Base-by-base conservation (phyloP, 2,888 invertebrate species). In the Scaptomyza polygonia region DNA sequence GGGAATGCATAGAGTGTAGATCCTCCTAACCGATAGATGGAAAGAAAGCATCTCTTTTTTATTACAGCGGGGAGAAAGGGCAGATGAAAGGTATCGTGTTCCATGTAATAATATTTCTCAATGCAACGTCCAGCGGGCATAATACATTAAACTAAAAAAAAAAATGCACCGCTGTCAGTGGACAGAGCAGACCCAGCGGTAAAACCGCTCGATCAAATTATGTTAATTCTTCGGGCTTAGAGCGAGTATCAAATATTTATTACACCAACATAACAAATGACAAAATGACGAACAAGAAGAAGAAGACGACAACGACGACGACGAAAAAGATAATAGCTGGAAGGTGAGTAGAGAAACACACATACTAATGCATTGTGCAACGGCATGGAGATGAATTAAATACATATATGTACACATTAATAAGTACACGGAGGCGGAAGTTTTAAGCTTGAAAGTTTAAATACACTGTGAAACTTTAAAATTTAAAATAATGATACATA, bases 141-240 rank as follows among this genome's bases (percentile, higher is more conserved):
- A 82, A 39, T 39, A 39, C 34, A 36, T 14, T 14, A 34, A 34
- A 34, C 5, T 7, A 34, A 34, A 3, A 29, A 1, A 29, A 81
- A 72, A 86, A 82, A 79, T 75, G 70, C 71, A 57, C 56, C 67
- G 73, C 77, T 86, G 88, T 85, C 86, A 76, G 72, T 81, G 84
- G 32, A 36, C 72, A 63, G 73, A 8, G 54, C 65, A 11, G 53
- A 63, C 73, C 49, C 64, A 68, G 71, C 65, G 58, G 73, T 70
- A 57, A 39, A 74, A 77, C 71, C 84, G 84, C 76, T 88, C 86
- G 77, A 88, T 88, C 88, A 88, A 88, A 85, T 88, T 88, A 88
- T 88, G 88, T 88, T 79, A 88, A 88, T 88, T 82, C 66, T 88
- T 82, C 66, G 72, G 81, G 77, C 69, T 88, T 79, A 88, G 88